Base-by-base conservation (phyloP, 2,888 invertebrate species). In the Tryphoninae sp. region DNA sequence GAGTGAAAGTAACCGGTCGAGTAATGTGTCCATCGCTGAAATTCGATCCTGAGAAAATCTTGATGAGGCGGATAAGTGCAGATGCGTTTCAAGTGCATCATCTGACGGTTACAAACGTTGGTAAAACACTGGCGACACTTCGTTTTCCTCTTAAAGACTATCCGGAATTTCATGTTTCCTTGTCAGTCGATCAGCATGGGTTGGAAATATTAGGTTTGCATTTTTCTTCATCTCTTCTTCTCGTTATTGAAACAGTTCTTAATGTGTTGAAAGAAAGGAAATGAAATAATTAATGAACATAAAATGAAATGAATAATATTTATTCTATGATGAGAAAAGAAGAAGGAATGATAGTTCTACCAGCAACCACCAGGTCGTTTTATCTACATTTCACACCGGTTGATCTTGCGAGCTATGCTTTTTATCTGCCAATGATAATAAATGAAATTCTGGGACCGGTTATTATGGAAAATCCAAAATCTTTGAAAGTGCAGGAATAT, bases 391-490 rank as follows among this genome's bases (percentile, higher is more conserved):
- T 93, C 78, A 82, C 84, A 53, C 93, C 93, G 0, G 83, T 87
- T 9, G 92, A 93, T 75, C 86, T 92, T 0, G 90, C 92, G 82
- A 94, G 93, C 80, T 94, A 94, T 86, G 93, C 93, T 71, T 93
- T 95, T 89, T 93, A 92, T 84, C 90, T 95, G 71, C 95, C 95
- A 0, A 92, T 94, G 79, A 92, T 93, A 86, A 90, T 95, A 19
- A 95, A 95, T 86, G 92, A 92, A 72, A 88, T 95, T 58, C 85
- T 95, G 65, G 95, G 95, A 0, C 95, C 95, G 7, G 93, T 94
- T 4, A 84, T 90, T 83, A 65, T 88, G 79, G 90, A 86, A 86
- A 90, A 86, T 59, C 87, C 82, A 0, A 86, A 83, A n/a, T 84
- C 86, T 1, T 69, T 75, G 11, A 82, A 76, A 72, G 78, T 89